Evolutionary conservation across 2,113 vertebrate genomes (phyloP), one percentile per base, ranked within the genome.

Genomic region (Shinisaurus crocodilurus): DNA sequence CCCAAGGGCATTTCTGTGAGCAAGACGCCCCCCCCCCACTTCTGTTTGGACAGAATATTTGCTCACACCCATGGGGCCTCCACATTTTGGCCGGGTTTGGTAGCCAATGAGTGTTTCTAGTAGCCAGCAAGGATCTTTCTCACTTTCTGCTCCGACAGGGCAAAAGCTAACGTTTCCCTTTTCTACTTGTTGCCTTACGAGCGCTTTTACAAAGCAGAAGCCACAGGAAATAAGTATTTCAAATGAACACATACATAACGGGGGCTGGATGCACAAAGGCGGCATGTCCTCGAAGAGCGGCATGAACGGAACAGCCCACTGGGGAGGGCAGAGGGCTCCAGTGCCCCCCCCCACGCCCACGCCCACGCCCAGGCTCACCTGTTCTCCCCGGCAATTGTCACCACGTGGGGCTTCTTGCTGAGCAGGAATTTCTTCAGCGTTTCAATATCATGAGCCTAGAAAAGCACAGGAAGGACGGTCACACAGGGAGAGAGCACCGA

Each of bases 391-490:
- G 98, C 97, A 34, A 99, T 98, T 63, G 98, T 99, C 7, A 99
- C 98, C 57, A 99, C 98, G 0, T 99, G 99, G 89, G 99, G 99
- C 80, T 99, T 99, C 97, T 99, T 99, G 92, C 98, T 97, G 45
- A 98, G 96, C 45, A 99, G 97, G 96, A 99, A 99, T 93, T 97
- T 99, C 96, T 99, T 99, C 89, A 99, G 96, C 3, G 96, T 99
- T 97, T 99, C 99, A 92, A 99, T 98, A 94, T 99, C 99, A 54
- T 98, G 96, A 43, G 98, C 97, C 99, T 99, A 92, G 54, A 82
- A 54, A 54, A 54, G 95, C 37, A n/a, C 5, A 95, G 32, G 92
- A 94, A 45, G 84, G 88, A 89, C 90, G 63, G 32, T 77, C 43
- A 34, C 29, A 32, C 23, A 40, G 0, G 72, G 74, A 43, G 1